Evolutionary conservation across 2,113 vertebrate species (phyloP).

Genomic region (Emydocephalus ijimae): DNA sequence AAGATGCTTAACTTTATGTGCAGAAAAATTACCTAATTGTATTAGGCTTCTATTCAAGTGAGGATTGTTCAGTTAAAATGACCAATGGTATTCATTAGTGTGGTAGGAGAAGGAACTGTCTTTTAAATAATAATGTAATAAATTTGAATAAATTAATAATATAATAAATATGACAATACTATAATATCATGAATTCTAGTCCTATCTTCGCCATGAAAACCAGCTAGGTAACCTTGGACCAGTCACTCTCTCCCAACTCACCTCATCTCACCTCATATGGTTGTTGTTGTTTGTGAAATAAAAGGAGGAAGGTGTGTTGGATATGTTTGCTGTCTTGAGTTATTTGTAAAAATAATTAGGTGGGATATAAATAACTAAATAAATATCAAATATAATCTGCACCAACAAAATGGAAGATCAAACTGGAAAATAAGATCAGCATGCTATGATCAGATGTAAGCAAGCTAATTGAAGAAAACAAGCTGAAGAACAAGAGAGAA

Average conservation of each 20-base stretch:
- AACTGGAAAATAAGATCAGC: neutral
- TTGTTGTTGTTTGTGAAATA: neutral
- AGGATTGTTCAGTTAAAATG: constrained; percentile 43
- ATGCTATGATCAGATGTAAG: neutral
- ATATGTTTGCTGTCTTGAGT: neutral
- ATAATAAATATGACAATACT: neutral
- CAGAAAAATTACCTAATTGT: neutral
- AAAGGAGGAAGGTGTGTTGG: neutral
- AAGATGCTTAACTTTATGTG: constrained; percentile 49
- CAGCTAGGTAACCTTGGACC: neutral
- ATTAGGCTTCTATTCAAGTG: constrained; percentile 46
- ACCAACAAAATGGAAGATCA: neutral
- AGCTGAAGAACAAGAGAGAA: neutral
- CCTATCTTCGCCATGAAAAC: neutral
- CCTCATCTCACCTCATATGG: neutral
- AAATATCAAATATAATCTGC: neutral
- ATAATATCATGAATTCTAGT: neutral
- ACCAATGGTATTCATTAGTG: constrained; percentile 10
- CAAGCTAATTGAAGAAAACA: neutral
- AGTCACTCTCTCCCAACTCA: neutral
- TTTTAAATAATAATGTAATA: constrained; percentile 10
- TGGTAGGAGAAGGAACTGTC: constrained; percentile 12
- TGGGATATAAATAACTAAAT: neutral
- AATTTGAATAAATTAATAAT: neutral
- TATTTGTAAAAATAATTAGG: neutral